Evolutionary conservation across 2,113 vertebrate genomes (phyloP).

Genomic region (Heterochromis multidens): DNA sequence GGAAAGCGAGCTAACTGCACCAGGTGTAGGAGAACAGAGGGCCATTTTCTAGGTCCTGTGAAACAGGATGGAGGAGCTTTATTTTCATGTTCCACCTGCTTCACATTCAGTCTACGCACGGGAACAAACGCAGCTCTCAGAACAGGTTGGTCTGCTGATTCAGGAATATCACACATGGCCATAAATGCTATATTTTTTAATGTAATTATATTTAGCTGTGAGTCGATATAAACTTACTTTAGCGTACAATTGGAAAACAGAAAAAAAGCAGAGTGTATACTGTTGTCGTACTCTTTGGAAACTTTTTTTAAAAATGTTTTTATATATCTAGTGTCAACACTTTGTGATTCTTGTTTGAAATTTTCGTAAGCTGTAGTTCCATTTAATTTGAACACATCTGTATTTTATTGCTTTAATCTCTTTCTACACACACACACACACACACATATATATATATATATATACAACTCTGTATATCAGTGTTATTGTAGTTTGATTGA

Average conservation of each 20-base stretch:
- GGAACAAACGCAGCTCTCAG: conserved; percentile 21
- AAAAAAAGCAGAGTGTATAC: neutral
- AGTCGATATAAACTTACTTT: conserved; percentile 1
- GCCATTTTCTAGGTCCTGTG: conserved; percentile 4
- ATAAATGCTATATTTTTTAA: conserved; percentile 19
- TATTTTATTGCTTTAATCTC: conserved; percentile 21
- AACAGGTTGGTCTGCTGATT: conserved; percentile 21
- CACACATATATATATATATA: neutral
- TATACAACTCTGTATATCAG: neutral
- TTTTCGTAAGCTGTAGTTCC: conserved; percentile 25
- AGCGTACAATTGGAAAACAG: conserved; percentile 11
- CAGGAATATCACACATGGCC: conserved; percentile 48
- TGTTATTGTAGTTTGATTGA: conserved; percentile 42
- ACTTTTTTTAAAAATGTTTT: conserved; percentile 43
- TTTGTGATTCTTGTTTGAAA: conserved; percentile 18
- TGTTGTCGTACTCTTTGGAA: conserved; percentile 26
- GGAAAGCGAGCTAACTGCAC: conserved; percentile 1
- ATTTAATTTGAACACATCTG: conserved; percentile 20
- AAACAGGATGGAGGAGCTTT: neutral
- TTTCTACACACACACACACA: neutral
- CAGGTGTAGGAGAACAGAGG: conserved; percentile 45
- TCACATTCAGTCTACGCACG: neutral
- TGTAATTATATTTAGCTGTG: conserved; percentile 37
- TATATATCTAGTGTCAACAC: conserved; percentile 52
- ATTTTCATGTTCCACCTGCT: neutral